phyloP scores from a whole-genome alignment of 2,797 vertebrate genomes.

The Enteromius unitaeniatus region DNA sequence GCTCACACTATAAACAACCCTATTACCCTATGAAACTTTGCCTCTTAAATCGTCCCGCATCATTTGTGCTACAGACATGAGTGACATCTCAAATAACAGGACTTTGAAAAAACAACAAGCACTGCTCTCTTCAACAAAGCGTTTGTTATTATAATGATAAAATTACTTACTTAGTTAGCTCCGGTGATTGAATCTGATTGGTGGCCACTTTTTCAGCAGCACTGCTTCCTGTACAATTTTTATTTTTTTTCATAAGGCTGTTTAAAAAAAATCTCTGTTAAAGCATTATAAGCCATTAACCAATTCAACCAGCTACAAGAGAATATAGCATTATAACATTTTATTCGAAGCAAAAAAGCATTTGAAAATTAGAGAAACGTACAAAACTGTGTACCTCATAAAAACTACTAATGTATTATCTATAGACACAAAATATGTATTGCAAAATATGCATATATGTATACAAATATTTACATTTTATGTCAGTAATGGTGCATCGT shows the following conservation, averaged over 20 bases:
- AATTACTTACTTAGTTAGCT: background rate
- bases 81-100: background rate
- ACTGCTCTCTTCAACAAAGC: too few relatives aligned
- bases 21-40: background rate
- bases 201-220: background rate
- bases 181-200: background rate
- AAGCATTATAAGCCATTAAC: background rate
- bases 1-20: background rate
- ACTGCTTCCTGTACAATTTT: background rate
- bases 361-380: background rate
- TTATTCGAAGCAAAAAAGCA: background rate
- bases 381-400: background rate
- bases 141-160: background rate
- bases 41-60: background rate
- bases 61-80: background rate
- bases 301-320: background rate
- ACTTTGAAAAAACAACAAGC: background rate
- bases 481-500: background rate
- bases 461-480: background rate
- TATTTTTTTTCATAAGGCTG: background rate
- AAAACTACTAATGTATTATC: background rate
- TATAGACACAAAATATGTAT: background rate
- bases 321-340: background rate
- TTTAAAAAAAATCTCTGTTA: background rate
- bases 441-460: background rate